Base-by-base conservation (phyloP, 2,888 invertebrate genomes). In the Trissolcus japonicus region DNA sequence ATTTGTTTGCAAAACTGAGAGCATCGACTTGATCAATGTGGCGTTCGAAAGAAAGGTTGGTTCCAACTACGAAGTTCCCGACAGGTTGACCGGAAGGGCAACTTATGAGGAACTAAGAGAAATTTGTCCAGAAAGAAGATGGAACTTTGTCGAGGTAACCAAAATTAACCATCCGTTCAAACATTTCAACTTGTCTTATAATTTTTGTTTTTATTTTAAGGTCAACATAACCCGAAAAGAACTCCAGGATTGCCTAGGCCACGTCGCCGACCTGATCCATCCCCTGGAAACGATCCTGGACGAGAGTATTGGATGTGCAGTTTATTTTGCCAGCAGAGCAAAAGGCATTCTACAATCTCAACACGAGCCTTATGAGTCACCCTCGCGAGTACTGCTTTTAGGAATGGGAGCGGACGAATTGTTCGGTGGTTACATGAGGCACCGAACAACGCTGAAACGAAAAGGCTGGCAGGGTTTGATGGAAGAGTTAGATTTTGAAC, bases 371-470 rank as follows among this genome's bases (percentile, higher is more conserved):
- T 92, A 91, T 77, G 86, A 85, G 68, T 94, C 94, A 43, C 90
- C 93, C 17, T 92, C 93, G 80, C 92, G 95, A 87, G 93, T 97
- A 17, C 89, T 97, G 74, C 88, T 98, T 80, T 90, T 95, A 82
- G 99, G 99, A 41, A 96, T 96, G 91, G 99, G 99, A 6, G 98
- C 99, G 0, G 99, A 99, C 91, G 99, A 99, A 90, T 91, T 98
- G 78, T 95, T 99, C 86, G 98, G 96, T 57, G 99, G 99, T 1
- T 99, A 99, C 86, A 94, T 94, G 41, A 92, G 97, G 74, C 98
- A 99, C 86, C 92, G 97, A 83, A 94, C 93, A 80, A 93, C 93
- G 4, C 93, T 92, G 71, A 92, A 90, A 83, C 91, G 92, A 14
- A 88, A 87, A 80, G 91, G 90, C 82, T 92, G 90, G 91, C 54